Base-by-base conservation (phyloP, 2,797 vertebrate genomes). In the Ambastaia sidthimunki region DNA sequence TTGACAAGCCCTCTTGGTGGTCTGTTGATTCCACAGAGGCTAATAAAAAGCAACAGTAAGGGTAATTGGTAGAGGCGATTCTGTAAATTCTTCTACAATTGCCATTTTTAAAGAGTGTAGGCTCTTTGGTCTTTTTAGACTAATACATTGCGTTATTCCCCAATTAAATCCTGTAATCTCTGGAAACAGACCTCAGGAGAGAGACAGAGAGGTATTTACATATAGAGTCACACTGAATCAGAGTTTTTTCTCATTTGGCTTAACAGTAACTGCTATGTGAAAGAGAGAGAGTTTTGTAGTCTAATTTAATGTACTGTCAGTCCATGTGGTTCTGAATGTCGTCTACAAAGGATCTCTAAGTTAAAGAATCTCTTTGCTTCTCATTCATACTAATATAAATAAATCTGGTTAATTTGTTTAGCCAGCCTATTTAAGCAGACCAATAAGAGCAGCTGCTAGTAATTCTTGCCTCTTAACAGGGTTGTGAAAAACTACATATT, bases 301-400 rank as follows among this genome's bases (percentile, higher is more conserved):
- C 16, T 41, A 71, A 44, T 44, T 71, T 41, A 78, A 71, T 78
- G 10, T 63, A 10, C 59, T 65, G 31, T 63, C 68, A 65, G 47
- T 71, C 31, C 34, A 21, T 52, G 47, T 63, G 59, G 76, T 68
- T 63, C 67, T 59, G 60, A 18, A 7, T 54, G 47, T 63, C 60
- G 19, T 59, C 25, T 25, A 10, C 10, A 44, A 11, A 11, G 41
- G 19, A 54, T 60, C 48, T 21, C 74, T 71, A 65, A 63, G 60
- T 68, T 78, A 80, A 72, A 85, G 60, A 70, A 41, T 70, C 16
- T 80, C 71, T 83, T 69, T 85, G 54, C 70, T 80, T 82, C 79
- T 37, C 60, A 34, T 57, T 74, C 69, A 71, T 75, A 54, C 59
- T 62, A 76, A 73, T 81, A 66, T 66, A 71, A 69, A 74, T 83